phyloP scores from a whole-genome alignment of 2,113 vertebrate genomes.

The Anas platyrhynchos region DNA sequence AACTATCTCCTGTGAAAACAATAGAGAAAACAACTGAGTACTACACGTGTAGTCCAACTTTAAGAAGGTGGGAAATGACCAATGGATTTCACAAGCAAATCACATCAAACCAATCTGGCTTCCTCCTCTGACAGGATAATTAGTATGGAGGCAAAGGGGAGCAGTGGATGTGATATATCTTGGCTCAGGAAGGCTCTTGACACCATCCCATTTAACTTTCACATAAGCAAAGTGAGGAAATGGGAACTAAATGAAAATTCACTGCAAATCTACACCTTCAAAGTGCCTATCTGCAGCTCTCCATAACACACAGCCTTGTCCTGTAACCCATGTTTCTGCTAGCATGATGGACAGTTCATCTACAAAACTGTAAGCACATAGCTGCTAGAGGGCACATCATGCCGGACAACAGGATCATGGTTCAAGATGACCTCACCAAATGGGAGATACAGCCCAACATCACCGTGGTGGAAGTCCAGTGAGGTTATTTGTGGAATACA shows the following conservation, averaged over 20 bases:
- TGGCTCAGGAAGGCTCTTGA: neutral
- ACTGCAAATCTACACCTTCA: neutral
- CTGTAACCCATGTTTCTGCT: neutral
- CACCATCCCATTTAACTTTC: slow-evolving; percentile 10
- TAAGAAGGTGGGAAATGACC: neutral
- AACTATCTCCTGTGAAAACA: neutral
- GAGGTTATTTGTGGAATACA: neutral
- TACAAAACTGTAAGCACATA: neutral
- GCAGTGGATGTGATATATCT: neutral
- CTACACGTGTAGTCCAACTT: rapidly evolving
- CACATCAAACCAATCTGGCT: neutral
- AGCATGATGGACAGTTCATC: neutral
- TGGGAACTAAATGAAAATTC: neutral
- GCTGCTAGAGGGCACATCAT: neutral
- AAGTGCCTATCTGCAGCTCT: neutral
- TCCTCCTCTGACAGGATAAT: slow-evolving; percentile 24
- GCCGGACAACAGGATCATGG: neutral
- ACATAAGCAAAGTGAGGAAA: neutral
- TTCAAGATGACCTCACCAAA: neutral
- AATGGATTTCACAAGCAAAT: slow-evolving; percentile 9
- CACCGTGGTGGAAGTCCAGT: neutral
- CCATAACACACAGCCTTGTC: neutral
- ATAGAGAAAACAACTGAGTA: neutral
- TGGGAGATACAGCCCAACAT: neutral
- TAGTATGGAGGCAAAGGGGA: slow-evolving; percentile 12